Evolutionary conservation across 1,140 invertebrate species (phyloP).

Genomic region (Trypoxylus dichotomus): DNA sequence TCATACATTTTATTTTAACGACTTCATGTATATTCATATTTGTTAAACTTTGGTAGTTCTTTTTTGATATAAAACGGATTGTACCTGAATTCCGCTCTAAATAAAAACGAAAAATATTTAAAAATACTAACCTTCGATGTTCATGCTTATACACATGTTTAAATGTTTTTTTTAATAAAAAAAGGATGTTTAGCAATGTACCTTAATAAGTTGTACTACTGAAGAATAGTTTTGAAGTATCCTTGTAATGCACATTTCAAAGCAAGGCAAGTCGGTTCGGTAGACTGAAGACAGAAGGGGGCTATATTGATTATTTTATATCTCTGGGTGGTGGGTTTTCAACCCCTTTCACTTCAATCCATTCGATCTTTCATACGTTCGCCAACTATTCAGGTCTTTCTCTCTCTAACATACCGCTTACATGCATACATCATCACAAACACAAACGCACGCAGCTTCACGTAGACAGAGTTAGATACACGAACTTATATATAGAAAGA

Average conservation of each 20-base stretch:
- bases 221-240: neutral
- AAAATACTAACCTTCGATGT: too few species aligned
- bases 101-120: too few species aligned
- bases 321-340: conserved; percentile 30
- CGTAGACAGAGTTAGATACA: neutral
- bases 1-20: too few species aligned
- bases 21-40: too few species aligned
- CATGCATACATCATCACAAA: neutral
- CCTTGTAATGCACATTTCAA: conserved; percentile 27
- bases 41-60: too few species aligned
- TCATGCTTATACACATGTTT: too few species aligned
- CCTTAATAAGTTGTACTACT: too few species aligned
- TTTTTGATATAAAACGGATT: too few species aligned
- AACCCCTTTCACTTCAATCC: conserved; percentile 33
- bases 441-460: neutral
- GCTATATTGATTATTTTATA: conserved; percentile 45
- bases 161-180: too few species aligned
- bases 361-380: conserved; percentile 35
- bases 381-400: conserved; percentile 11
- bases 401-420: neutral
- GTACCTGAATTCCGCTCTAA: too few species aligned
- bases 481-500: conserved; percentile 18
- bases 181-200: too few species aligned
- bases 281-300: conserved; percentile 35
- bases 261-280: conserved; percentile 30